These are phyloP conservation scores for Sarcophilus harrisii DNA, from an alignment of 2,797 vertebrate genomes.

Conservation along the genomic window DNA sequence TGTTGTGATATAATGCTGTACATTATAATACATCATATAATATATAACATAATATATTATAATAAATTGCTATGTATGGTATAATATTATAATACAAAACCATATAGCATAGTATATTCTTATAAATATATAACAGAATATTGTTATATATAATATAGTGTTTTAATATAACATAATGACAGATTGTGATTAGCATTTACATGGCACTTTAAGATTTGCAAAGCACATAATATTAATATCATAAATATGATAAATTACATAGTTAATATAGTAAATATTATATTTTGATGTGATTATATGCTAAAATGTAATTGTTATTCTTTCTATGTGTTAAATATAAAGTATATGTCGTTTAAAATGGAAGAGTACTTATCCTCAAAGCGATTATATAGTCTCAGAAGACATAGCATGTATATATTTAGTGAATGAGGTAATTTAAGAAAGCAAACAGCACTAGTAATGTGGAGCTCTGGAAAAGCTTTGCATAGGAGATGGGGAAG, in stretches of 20 bases:
- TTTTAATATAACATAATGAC: neutral
- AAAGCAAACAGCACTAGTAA: neutral
- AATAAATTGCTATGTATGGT: too few species aligned
- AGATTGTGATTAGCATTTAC: neutral
- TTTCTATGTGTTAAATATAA: neutral
- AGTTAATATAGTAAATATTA: neutral
- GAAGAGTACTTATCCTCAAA: neutral
- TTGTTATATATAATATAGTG: too few species aligned
- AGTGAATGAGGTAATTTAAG: neutral
- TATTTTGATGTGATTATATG: neutral
- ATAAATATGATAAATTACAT: neutral
- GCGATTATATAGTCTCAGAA: neutral
- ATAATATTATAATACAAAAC: too few species aligned
- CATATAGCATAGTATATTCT: neutral
- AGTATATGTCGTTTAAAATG: neutral
- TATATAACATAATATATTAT: too few species aligned
- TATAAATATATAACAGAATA: too few species aligned
- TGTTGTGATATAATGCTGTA: neutral
- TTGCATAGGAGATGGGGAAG: neutral
- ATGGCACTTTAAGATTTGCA: neutral
- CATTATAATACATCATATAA: too few species aligned
- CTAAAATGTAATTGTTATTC: neutral
- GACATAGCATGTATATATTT: neutral
- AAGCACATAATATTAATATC: neutral
- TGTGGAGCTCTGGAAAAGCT: neutral